phyloP scores from a whole-genome alignment of 2,888 invertebrate genomes.

The Perithous albicinctus region DNA sequence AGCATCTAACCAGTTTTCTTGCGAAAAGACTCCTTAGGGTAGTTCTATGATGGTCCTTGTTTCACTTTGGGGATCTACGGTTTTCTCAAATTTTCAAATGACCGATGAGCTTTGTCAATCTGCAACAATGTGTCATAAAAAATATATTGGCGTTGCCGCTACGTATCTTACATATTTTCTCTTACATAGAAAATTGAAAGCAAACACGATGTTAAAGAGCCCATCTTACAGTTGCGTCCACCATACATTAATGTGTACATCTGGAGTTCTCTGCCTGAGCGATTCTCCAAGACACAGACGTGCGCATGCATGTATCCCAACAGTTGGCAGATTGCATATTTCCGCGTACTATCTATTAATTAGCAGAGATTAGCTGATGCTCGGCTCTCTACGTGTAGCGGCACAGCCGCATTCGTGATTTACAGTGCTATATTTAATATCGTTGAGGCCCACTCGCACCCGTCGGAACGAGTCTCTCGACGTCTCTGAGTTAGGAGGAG shows the following conservation, averaged over 20 bases:
- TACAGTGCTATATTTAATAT: conserved; percentile 31
- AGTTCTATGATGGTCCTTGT: no score
- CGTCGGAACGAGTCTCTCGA: conserved; percentile 35
- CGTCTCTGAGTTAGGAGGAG: conserved; percentile 27
- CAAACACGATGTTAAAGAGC: no score
- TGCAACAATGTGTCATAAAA: no score
- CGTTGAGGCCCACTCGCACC: conserved; percentile 9
- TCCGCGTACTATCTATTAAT: conserved; percentile 42
- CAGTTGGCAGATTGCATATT: background rate
- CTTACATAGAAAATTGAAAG: no score
- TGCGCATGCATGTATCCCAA: no score
- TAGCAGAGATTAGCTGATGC: conserved; percentile 20
- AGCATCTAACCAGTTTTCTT: background rate
- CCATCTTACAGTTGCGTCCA: background rate
- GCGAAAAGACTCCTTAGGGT: no score
- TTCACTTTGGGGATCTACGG: no score
- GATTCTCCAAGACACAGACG: background rate
- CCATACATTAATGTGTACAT: background rate
- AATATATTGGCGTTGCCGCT: no score
- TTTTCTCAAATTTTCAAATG: no score
- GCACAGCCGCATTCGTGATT: conserved; percentile 18
- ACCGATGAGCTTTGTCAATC: no score
- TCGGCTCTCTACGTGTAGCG: background rate
- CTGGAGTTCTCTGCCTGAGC: background rate
- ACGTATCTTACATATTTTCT: no score